These are phyloP conservation scores for Bujurquina vittata DNA, from an alignment of 2,113 vertebrate genomes.

Conservation along the genomic window DNA sequence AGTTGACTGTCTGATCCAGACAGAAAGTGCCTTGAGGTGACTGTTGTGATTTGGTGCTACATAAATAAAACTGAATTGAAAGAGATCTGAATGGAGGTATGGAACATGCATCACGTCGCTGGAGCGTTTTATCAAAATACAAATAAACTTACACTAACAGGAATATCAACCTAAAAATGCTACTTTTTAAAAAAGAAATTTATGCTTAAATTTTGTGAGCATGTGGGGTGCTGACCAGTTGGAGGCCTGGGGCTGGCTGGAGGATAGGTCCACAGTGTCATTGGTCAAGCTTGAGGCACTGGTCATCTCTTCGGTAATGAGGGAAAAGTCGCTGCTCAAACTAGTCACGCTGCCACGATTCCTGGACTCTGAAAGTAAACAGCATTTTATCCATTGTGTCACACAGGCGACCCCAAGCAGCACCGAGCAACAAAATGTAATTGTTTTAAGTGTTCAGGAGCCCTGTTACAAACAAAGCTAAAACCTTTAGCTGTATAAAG, in stretches of 20 bases:
- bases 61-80: too few relatives aligned
- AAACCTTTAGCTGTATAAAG: not conserved
- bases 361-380: constrained; percentile 80
- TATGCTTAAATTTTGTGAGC: not conserved
- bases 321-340: constrained; percentile 94
- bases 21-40: too few relatives aligned
- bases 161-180: not conserved
- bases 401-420: not conserved
- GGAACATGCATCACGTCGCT: too few relatives aligned
- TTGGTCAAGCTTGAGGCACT: constrained; percentile 83
- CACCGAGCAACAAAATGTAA: not conserved
- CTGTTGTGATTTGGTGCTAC: too few relatives aligned
- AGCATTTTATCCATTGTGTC: not conserved
- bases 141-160: not conserved
- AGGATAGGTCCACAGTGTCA: constrained; percentile 86
- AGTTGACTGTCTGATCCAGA: not conserved
- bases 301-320: constrained; percentile 90
- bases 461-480: too few relatives aligned
- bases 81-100: too few relatives aligned
- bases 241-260: constrained; percentile 82
- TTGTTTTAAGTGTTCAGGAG: too few relatives aligned
- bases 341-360: constrained; percentile 95
- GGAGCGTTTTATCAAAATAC: too few relatives aligned
- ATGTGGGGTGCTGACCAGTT: constrained; percentile 83
- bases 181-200: not conserved